These are phyloP conservation scores for Acanthochromis polyacanthus DNA, from an alignment of 2,113 vertebrate genomes.

Conservation along the genomic window DNA sequence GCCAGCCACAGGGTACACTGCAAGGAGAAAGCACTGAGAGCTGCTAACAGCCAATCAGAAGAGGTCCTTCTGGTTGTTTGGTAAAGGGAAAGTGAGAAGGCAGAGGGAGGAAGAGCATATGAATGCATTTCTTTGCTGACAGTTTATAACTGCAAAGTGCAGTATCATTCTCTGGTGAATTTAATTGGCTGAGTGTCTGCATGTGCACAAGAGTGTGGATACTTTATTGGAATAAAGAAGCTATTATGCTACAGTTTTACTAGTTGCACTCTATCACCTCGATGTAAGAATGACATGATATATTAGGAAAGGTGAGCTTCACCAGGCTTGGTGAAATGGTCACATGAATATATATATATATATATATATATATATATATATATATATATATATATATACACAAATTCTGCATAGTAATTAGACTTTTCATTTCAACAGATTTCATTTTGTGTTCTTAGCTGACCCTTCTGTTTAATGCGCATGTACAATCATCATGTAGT, in stretches of 20 bases:
- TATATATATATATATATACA: too few relatives aligned
- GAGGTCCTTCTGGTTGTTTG: slow-evolving; percentile 48
- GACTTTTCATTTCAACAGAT: too few relatives aligned
- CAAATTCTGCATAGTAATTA: too few relatives aligned
- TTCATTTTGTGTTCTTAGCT: slow-evolving; percentile 3
- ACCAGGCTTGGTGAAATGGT: not conserved
- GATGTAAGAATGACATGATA: slow-evolving; percentile 34
- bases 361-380: too few relatives aligned
- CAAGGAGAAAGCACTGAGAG: slow-evolving; percentile 41
- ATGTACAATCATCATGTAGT: not conserved
- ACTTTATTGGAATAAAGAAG: slow-evolving; percentile 11
- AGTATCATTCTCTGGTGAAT: slow-evolving; percentile 62
- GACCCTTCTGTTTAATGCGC: not conserved
- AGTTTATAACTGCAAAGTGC: slow-evolving; percentile 60
- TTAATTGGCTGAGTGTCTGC: slow-evolving; percentile 49
- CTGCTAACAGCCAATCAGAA: slow-evolving; percentile 63
- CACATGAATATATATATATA: not conserved
- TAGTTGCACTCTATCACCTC: slow-evolving; percentile 45
- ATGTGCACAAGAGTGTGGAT: slow-evolving; percentile 15
- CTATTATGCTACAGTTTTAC: slow-evolving; percentile 14
- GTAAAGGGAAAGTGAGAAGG: slow-evolving; percentile 15
- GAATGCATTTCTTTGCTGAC: slow-evolving; percentile 60
- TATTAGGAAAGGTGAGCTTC: slow-evolving; percentile 16
- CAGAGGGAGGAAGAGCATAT: slow-evolving; percentile 20
- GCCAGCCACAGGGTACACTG: slow-evolving; percentile 36